Evolutionary conservation across 2,888 invertebrate genomes (phyloP), one percentile per base, ranked within the genome.

Genomic region (Hetaerina titia): DNA sequence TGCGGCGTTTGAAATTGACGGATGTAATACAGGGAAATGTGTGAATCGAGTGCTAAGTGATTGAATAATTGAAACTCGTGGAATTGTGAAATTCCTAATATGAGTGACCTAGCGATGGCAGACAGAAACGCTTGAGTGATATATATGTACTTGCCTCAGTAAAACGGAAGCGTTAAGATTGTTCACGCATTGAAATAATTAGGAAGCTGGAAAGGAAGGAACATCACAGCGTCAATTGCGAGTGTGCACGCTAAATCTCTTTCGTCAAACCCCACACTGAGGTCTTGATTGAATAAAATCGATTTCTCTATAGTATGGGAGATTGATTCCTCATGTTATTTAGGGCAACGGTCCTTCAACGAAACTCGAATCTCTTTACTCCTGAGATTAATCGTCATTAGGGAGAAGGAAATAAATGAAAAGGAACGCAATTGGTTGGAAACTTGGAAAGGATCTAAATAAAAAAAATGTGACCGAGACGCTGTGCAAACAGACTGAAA

Each of bases 401-500:
- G 31, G 31, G 81, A 81, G 25, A 81, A 25, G 81, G 81, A 81
- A 31, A 25, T 4, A 81, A 81, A 81, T 81, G 25, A 81, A 81
- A 81, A 25, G 15, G 31, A 81, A 31, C 31, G 13, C 2, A 81
- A 81, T 81, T 81, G 81, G 81, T 22, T 31, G 1, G 31, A 81
- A 81, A 92, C 69, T 56, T 74, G 69, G 69, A 64, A 74, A 56
- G 69, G 92, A 56, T 56, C n/a, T 92, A n/a, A n/a, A 56, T 45
- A 8, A 74, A 31, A 22, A 81, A 25, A 81, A 81, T 11, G 81
- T 63, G 92, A 45, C n/a, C 56, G 69, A 69, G 45, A 74, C 74
- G 64, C 92, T 92, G 92, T 69, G 92, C 56, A 92, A 92, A 69
- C 69, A 92, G 92, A 92, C 92, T 92, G 92, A 92, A 92, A 74